Evolutionary conservation across 2,888 invertebrate species (phyloP), one percentile per base, ranked within the genome.

Genomic region (Resseliella maxima): DNA sequence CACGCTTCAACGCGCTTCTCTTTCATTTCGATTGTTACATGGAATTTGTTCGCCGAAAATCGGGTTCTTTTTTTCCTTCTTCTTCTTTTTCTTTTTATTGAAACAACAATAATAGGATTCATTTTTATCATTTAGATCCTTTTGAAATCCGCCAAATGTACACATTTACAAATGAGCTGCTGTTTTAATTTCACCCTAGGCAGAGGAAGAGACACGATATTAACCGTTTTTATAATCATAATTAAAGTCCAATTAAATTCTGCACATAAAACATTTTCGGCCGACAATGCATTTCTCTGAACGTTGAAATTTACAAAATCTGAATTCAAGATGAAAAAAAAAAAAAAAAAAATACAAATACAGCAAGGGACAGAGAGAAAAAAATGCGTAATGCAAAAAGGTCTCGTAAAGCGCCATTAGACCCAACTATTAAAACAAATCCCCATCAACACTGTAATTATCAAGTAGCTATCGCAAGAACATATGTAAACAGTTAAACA

Each of bases 201-300:
- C 72, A n/a, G 21, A 36, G 83, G 83, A 83, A 38, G 83, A 38
- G 38, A 38, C 27, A 15, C 64, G 24, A 24, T 24, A 24, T 59
- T 59, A 83, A 5, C 24, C 83, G 24, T 21, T 38, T 59, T 83
- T 83, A 83, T 83, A 83, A 38, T 38, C 83, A 38, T 83, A 38
- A 83, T 83, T 83, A 83, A 83, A 83, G 83, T 83, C 83, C 83
- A 83, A 83, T 83, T 83, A 83, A 83, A 83, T 83, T n/a, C n/a
- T 18, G 0, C 5, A 15, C 72, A 72, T 12, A 5, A 72, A 18
- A 6, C 46, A 50, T 50, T 50, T 50, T 18, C 18, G 12, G 50
- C 50, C 2, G 50, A 50, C 24, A 27, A 59, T 24, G 59, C 24
- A 59, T 59, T 72, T 72, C 72, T 72, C 3, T 72, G 35, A 72